phyloP scores from a whole-genome alignment of 2,888 invertebrate genomes.

The Glyphotaelius pellucidus region DNA sequence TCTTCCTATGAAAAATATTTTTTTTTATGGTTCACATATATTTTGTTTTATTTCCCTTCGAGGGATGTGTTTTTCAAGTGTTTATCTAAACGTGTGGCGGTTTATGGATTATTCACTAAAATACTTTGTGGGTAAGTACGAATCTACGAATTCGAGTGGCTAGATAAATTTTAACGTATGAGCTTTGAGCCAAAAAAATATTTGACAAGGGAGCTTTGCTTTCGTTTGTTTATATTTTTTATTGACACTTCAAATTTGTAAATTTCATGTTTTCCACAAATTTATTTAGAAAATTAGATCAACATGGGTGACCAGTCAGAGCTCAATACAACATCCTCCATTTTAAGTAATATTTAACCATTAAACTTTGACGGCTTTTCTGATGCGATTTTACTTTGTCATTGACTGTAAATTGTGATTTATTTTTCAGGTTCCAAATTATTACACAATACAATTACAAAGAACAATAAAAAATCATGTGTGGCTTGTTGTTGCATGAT shows the following conservation, averaged over 20 bases:
- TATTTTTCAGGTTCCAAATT: constrained; percentile 26
- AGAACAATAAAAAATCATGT: constrained; percentile 22
- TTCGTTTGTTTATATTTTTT: constrained; percentile 12
- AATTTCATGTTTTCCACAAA: not conserved
- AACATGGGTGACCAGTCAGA: constrained; percentile 7
- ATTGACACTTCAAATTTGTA: constrained; percentile 1
- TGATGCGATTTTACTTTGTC: not conserved
- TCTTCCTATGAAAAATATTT: too few species aligned
- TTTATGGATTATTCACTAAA: too few species aligned
- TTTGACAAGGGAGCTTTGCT: not conserved
- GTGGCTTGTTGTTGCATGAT: not conserved
- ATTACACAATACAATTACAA: not conserved
- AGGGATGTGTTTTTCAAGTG: too few species aligned
- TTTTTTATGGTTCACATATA: too few species aligned
- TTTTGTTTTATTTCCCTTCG: too few species aligned
- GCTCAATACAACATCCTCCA: not conserved
- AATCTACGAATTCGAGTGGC: not conserved
- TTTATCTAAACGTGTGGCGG: too few species aligned
- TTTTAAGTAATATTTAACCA: not conserved
- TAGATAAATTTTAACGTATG: not conserved
- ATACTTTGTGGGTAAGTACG: not conserved
- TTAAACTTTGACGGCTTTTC: not conserved
- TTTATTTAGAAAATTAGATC: not conserved
- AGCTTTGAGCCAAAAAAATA: not conserved
- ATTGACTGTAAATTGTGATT: not conserved